phyloP scores from a whole-genome alignment of 2,797 vertebrate species.

The Sphaeramia orbicularis region DNA sequence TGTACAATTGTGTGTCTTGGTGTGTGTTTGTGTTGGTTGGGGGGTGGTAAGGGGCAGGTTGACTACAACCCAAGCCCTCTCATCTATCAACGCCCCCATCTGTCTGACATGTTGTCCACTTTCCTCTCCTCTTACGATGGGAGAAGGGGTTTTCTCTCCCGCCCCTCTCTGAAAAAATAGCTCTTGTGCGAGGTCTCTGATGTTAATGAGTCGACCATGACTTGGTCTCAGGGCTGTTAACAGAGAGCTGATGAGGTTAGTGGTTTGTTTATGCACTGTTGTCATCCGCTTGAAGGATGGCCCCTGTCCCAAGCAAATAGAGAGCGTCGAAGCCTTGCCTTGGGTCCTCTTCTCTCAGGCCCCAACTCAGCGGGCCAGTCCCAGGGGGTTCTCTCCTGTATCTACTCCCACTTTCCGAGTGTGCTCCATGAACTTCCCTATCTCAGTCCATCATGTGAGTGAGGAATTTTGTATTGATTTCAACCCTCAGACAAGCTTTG shows the following conservation, averaged over 20 bases:
- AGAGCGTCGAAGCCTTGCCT: slow-evolving; percentile 49
- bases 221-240: slow-evolving; percentile 70
- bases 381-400: slow-evolving; percentile 33
- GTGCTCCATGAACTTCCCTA: neutral
- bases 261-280: slow-evolving; percentile 78
- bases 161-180: slow-evolving; percentile 40
- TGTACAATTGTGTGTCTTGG: slow-evolving; percentile 14
- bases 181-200: slow-evolving; percentile 65
- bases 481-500: neutral
- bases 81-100: slow-evolving; percentile 83
- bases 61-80: slow-evolving; percentile 76
- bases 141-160: slow-evolving; percentile 25
- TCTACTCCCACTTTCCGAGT: slow-evolving; percentile 19
- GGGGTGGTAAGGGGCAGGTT: slow-evolving; percentile 46
- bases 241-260: slow-evolving; percentile 77
- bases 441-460: slow-evolving; percentile 19
- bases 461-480: slow-evolving; percentile 33
- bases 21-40: slow-evolving; percentile 38
- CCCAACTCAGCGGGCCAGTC: slow-evolving; percentile 28
- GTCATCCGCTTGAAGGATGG: slow-evolving; percentile 80
- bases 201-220: slow-evolving; percentile 79
- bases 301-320: slow-evolving; percentile 56
- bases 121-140: slow-evolving; percentile 48
- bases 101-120: slow-evolving; percentile 66
- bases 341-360: slow-evolving; percentile 36